These are phyloP conservation scores for Rhabdornis inornatus DNA, from an alignment of 2,113 vertebrate species.

Conservation along the genomic window DNA sequence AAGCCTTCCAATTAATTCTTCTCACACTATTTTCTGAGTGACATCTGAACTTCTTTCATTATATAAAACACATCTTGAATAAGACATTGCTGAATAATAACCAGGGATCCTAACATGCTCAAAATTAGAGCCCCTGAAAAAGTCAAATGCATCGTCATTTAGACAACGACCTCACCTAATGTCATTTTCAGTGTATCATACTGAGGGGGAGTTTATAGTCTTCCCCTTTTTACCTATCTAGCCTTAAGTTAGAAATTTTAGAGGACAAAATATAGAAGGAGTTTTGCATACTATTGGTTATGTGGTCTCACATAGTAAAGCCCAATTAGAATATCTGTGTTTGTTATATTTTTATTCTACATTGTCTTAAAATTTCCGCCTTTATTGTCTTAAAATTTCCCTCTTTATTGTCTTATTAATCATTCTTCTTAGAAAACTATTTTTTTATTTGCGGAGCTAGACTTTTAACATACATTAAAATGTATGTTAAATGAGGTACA, in stretches of 20 bases:
- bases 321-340: neutral
- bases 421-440: neutral
- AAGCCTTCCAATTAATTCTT: slow-evolving; percentile 91
- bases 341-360: neutral
- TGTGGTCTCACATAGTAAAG: neutral
- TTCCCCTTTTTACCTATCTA: neutral
- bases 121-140: slow-evolving; percentile 71
- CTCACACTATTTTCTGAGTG: slow-evolving; percentile 82
- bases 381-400: neutral
- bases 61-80: slow-evolving; percentile 79
- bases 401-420: neutral
- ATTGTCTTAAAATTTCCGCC: neutral
- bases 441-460: slow-evolving; percentile 33
- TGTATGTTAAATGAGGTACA: slow-evolving; percentile 44
- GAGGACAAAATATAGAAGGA: neutral
- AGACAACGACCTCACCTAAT: slow-evolving; percentile 73
- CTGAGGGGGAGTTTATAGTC: slow-evolving; percentile 32
- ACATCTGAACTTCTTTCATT: slow-evolving; percentile 84
- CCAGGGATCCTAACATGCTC: slow-evolving; percentile 70
- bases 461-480: slow-evolving; percentile 13
- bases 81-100: slow-evolving; percentile 78
- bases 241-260: slow-evolving; percentile 16
- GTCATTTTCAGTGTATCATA: slow-evolving; percentile 61
- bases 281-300: neutral
- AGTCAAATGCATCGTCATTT: slow-evolving; percentile 74